phyloP scores from a whole-genome alignment of 1,140 invertebrate genomes.

The Aphis craccivora region DNA sequence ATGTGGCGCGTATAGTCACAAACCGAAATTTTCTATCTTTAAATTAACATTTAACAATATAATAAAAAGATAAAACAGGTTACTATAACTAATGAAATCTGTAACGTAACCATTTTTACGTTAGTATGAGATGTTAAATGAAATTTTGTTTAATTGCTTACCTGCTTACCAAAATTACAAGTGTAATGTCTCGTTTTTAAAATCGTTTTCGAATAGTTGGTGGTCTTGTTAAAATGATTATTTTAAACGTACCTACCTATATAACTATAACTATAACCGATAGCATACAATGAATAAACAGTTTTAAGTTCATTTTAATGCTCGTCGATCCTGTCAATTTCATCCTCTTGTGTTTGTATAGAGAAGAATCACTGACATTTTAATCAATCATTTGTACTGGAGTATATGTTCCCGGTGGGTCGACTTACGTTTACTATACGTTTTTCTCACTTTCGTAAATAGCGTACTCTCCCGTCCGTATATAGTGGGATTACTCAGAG shows the following conservation, averaged over 20 bases:
- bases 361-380: background rate
- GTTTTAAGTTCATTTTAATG: background rate
- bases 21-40: background rate
- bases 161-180: background rate
- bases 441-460: conserved; percentile 1
- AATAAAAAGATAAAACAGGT: background rate
- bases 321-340: background rate
- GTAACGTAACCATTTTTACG: background rate
- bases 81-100: background rate
- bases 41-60: background rate
- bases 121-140: background rate
- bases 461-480: background rate
- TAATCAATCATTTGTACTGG: background rate
- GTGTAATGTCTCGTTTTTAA: background rate
- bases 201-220: background rate
- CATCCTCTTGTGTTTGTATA: background rate
- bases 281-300: background rate
- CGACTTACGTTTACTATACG: background rate
- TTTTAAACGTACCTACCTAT: background rate
- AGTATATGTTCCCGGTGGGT: background rate
- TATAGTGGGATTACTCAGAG: background rate
- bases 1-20: background rate
- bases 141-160: background rate
- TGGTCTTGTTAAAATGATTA: background rate
- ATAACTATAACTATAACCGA: background rate